phyloP scores from a whole-genome alignment of 2,888 invertebrate species.

The Dryomyza anilis region DNA sequence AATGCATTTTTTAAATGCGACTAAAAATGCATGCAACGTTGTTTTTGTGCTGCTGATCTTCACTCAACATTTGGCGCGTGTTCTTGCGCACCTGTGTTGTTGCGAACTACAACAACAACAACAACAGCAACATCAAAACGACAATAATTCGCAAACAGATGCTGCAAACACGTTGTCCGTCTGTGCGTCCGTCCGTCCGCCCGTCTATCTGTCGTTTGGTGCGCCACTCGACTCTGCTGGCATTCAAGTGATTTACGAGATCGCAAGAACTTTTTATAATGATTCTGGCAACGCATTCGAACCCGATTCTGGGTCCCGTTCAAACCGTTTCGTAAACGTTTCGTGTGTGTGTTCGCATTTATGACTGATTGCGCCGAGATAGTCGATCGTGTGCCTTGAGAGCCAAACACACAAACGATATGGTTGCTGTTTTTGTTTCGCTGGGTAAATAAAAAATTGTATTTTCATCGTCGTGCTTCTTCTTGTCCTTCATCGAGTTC shows the following conservation, averaged over 20 bases:
- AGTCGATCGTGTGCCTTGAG: neutral
- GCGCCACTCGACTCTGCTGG: constrained; percentile 4
- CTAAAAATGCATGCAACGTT: constrained; percentile 17
- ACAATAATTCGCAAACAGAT: neutral
- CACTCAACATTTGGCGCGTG: constrained; percentile 25
- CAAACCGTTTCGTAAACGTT: too few species aligned
- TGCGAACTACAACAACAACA: constrained; percentile 6
- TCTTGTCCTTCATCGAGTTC: neutral
- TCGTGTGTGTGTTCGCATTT: too few species aligned
- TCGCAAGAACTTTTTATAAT: constrained; percentile 31
- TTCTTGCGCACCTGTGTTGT: constrained; percentile 12
- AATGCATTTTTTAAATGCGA: constrained; percentile 15
- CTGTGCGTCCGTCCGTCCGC: neutral
- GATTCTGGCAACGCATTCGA: constrained; percentile 26
- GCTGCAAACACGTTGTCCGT: constrained; percentile 17
- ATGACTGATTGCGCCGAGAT: neutral
- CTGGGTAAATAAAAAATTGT: too few species aligned
- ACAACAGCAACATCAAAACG: neutral
- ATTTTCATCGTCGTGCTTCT: neutral
- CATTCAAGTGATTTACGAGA: constrained; percentile 33
- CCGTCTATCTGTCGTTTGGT: neutral
- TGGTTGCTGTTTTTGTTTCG: too few species aligned
- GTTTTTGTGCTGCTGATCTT: constrained; percentile 17
- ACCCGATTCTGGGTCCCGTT: neutral
- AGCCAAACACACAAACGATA: too few species aligned